Percentiles rank a stretch among this genome's conserved stretches.
These are phyloP conservation scores for Diachasmimorpha longicaudata DNA, from an alignment of 1,140 invertebrate species.

Conservation along the genomic window DNA sequence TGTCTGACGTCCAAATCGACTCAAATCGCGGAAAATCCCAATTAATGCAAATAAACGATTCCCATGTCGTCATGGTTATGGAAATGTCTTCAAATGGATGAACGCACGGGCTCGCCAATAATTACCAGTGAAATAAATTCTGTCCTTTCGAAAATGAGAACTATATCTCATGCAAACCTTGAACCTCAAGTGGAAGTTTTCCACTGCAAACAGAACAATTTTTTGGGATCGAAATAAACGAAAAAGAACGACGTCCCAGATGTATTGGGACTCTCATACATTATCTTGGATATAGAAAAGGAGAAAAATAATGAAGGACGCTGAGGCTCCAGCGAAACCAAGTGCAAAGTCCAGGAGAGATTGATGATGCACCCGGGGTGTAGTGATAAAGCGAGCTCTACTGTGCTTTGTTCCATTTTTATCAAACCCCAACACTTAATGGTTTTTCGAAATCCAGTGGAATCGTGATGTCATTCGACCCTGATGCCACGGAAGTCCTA, in stretches of 20 bases:
- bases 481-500: too few relatives aligned
- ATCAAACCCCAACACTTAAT: neutral
- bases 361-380: neutral
- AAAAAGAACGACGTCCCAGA: neutral
- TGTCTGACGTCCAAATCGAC: too few relatives aligned
- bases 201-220: neutral
- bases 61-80: too few relatives aligned
- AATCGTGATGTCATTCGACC: too few relatives aligned
- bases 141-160: too few relatives aligned
- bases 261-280: neutral
- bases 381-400: neutral
- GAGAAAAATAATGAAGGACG: neutral
- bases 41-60: too few relatives aligned
- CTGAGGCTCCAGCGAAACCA: neutral
- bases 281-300: neutral
- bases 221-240: neutral
- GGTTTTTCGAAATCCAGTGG: neutral
- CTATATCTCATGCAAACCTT: neutral
- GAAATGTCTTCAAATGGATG: too few relatives aligned
- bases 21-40: too few relatives aligned
- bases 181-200: neutral
- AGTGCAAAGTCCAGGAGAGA: neutral
- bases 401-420: neutral
- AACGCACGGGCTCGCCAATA: too few relatives aligned
- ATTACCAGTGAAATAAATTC: too few relatives aligned